Conservation (phyloP, 2,113 vertebrate species). For the Oncorhynchus tshawytscha region DNA sequence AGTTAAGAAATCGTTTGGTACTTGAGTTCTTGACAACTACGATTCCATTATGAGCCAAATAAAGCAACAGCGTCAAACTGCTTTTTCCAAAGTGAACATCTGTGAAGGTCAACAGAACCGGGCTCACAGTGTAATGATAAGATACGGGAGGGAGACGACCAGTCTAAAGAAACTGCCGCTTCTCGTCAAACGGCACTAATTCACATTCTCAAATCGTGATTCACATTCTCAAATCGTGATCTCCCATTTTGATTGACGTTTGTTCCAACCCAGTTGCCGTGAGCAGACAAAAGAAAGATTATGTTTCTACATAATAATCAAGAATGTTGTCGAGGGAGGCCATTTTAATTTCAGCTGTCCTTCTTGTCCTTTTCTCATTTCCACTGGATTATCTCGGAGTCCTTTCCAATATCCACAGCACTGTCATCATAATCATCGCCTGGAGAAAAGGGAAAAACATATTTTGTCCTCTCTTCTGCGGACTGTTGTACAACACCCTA, state of each 20-base stretch:
- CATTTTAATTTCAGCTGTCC: conserved; percentile 40
- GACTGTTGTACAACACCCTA: background rate
- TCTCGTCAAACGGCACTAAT: background rate
- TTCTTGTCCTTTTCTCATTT: conserved; percentile 54
- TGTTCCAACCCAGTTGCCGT: conserved; percentile 6
- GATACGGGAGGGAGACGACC: background rate
- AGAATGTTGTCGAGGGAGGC: conserved; percentile 16
- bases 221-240: background rate
- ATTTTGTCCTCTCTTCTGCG: conserved; percentile 1
- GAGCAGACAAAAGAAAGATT: conserved; percentile 16
- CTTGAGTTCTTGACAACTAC: background rate
- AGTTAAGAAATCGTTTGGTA: background rate
- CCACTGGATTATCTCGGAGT: conserved; percentile 48
- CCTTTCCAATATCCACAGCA: conserved; percentile 41
- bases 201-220: background rate
- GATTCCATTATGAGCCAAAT: background rate
- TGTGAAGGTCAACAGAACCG: background rate
- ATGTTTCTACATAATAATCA: conserved; percentile 21
- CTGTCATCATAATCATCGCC: conserved; percentile 43
- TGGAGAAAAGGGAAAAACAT: conserved; percentile 9
- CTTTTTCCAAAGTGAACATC: background rate
- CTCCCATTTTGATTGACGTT: background rate
- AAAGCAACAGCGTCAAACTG: background rate
- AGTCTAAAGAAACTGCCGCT: background rate
- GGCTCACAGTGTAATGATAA: background rate